These are phyloP conservation scores for Sinonovacula constricta DNA, from an alignment of 1,140 invertebrate species.

Conservation along the genomic window DNA sequence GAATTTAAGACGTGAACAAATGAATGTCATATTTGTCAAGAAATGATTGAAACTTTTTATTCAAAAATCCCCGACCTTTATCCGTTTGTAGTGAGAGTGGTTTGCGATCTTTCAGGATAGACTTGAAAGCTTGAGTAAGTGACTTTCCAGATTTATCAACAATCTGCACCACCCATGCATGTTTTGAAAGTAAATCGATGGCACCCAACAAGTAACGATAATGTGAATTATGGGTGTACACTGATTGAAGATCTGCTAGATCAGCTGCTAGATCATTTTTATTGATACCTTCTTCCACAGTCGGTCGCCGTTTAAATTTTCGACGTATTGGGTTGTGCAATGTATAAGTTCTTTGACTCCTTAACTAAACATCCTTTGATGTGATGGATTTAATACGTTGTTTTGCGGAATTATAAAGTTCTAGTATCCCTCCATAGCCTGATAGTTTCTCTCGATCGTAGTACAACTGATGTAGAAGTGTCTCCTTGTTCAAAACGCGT, in stretches of 20 bases:
- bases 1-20: constrained; percentile 21
- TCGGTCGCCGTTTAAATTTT: no score
- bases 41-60: constrained; percentile 5
- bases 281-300: constrained; percentile 9
- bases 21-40: constrained; percentile 5
- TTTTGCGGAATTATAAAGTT: not conserved
- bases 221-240: not conserved
- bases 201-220: constrained; percentile 18
- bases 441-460: not conserved
- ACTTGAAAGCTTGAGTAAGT: not conserved
- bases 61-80: constrained; percentile 7
- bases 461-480: not conserved
- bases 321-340: not conserved
- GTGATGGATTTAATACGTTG: not conserved
- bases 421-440: not conserved
- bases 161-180: not conserved
- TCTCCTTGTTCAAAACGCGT: not conserved
- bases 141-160: not conserved
- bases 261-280: constrained; percentile 4
- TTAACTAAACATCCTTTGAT: not conserved
- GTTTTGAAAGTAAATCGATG: not conserved
- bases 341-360: not conserved
- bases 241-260: constrained; percentile 2
- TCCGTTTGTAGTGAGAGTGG: constrained; percentile 6
- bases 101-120: not conserved